phyloP scores from a whole-genome alignment of 2,797 vertebrate genomes.

The Eulemur coronatus region DNA sequence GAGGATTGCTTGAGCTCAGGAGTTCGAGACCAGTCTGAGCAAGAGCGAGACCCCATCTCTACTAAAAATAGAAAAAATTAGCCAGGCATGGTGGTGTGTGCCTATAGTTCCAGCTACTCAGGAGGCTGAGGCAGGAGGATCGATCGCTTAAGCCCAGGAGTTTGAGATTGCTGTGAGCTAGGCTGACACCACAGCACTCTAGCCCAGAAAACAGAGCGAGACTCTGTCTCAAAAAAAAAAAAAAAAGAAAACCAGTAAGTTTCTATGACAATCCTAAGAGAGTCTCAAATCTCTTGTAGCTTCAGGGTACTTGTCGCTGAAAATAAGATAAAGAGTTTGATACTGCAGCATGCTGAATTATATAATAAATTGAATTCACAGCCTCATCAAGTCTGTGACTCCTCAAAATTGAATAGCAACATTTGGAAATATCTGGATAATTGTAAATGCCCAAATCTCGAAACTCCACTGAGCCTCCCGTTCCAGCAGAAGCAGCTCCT shows the following conservation, averaged over 20 bases:
- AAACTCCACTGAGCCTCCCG: neutral
- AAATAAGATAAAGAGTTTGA: slow-evolving; percentile 27
- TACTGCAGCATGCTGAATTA: neutral
- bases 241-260: neutral
- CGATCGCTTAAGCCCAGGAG: too few relatives aligned
- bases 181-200: too few relatives aligned
- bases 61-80: too few relatives aligned
- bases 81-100: too few relatives aligned
- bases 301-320: neutral
- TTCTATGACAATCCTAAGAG: neutral
- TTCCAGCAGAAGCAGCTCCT: neutral
- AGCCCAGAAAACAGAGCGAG: too few relatives aligned
- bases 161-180: too few relatives aligned
- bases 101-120: too few relatives aligned
- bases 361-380: slow-evolving; percentile 19
- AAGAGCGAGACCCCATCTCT: too few relatives aligned
- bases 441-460: neutral
- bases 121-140: too few relatives aligned
- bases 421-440: slow-evolving; percentile 35
- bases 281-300: neutral
- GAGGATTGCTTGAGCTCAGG: too few relatives aligned
- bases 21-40: too few relatives aligned
- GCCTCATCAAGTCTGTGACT: neutral
- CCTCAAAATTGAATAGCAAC: slow-evolving; percentile 7
- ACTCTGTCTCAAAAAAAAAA: too few relatives aligned